Base-by-base conservation (phyloP, 2,888 invertebrate species). In the Blastobasis lacticolella region DNA sequence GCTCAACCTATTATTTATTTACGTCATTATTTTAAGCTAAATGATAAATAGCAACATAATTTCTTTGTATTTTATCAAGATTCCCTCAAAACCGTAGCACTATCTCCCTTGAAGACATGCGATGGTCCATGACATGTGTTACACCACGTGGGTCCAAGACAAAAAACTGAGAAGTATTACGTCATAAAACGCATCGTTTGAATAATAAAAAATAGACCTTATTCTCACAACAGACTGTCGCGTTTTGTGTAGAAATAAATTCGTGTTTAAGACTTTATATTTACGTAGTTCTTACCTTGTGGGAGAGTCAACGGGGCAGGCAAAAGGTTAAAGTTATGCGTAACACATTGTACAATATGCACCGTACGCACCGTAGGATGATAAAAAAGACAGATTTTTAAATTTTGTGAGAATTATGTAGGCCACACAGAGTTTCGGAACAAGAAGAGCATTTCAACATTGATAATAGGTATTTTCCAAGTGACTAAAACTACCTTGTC, bases 311-410 rank as follows among this genome's bases (percentile, higher is more conserved):
- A 64, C 67, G 77, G 73, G 75, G 78, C 74, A 78, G 70, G 75
- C 78, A 67, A 82, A 81, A 85, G 83, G 82, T 83, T 84, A 78
- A 77, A 67, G 67, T 76, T 78, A 84, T 82, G 83, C 73, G 75
- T 72, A 75, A 69, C 86, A 84, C 67, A 80, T 83, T 85, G 80
- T 72, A 71, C 66, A 72, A 75, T 65, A 58, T 73, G 74, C 69
- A 73, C 67, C 63, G 58, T 59, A 23, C 23, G 23, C 7, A 5
- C 8, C 37, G 45, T 46, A 9, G 10, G 37, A 51, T 57, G 57
- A 61, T 60, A 62, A 41, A 58, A 63, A 62, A 66, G 65, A 67
- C 36, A 55, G 54, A n/a, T n/a, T 23, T 23, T 23, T 23, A 23
- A 23, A 23, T 56, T 54, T 52, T 54, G 44, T 54, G 45, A 52